phyloP scores from a whole-genome alignment of 2,113 vertebrate species.

The Aptenodytes patagonicus region DNA sequence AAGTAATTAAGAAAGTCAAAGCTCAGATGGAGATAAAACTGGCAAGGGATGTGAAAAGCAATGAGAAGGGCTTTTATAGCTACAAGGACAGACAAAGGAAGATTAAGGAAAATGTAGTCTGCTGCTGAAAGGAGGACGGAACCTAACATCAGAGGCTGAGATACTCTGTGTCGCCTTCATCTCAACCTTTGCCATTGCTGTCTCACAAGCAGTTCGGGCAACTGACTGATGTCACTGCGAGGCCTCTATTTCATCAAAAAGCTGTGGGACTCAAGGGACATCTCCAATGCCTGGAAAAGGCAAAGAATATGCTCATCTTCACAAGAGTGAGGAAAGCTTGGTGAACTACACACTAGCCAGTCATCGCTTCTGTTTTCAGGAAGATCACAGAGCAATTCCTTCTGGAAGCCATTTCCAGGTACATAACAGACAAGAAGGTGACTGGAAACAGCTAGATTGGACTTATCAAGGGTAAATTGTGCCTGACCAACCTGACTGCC shows the following conservation, averaged over 20 bases:
- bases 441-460: not conserved
- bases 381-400: not conserved
- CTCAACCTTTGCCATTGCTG: not conserved
- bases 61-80: not conserved
- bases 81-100: not conserved
- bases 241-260: not conserved
- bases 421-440: not conserved
- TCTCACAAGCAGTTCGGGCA: not conserved
- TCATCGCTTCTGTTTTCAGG: not conserved
- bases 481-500: not conserved
- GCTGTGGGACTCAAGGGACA: not conserved
- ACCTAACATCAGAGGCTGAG: not conserved
- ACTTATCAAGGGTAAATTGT: not conserved
- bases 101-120: not conserved
- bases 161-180: not conserved
- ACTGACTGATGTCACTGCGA: not conserved
- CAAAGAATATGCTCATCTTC: not conserved
- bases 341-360: not conserved
- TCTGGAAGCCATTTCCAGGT: not conserved
- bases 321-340: not conserved
- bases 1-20: not conserved
- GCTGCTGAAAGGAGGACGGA: not conserved
- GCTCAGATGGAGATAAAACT: not conserved
- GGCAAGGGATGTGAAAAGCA: not conserved
- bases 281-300: not conserved